A percentile compares a stretch with the other conserved stretches of the same genome.
phyloP scores from a whole-genome alignment of 2,113 vertebrate species.

The Macheiramphus alcinus region DNA sequence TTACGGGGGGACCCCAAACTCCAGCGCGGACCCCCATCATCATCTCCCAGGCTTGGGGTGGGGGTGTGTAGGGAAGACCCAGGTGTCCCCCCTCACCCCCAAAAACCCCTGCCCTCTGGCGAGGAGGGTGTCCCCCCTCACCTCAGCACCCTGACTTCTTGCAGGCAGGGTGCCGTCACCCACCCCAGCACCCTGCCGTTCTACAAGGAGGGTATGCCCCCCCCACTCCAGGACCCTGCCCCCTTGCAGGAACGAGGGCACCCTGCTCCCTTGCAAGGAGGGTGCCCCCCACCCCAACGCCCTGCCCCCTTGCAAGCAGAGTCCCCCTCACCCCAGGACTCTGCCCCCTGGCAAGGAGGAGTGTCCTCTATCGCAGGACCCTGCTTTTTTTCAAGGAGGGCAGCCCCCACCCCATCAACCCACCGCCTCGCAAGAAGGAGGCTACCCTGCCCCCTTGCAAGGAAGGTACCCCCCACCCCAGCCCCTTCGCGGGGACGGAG shows the following conservation, averaged over 20 bases:
- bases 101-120: neutral
- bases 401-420: too few relatives aligned
- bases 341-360: too few relatives aligned
- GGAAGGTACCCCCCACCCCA: too few relatives aligned
- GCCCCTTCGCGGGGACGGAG: too few relatives aligned
- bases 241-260: neutral
- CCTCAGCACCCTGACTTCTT: neutral
- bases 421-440: too few relatives aligned
- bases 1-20: neutral
- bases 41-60: neutral
- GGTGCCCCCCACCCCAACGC: neutral
- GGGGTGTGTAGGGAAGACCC: neutral
- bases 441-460: too few relatives aligned
- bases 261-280: neutral
- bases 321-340: neutral
- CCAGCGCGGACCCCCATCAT: neutral
- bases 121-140: neutral
- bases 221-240: neutral
- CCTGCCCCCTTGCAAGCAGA: neutral
- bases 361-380: too few relatives aligned
- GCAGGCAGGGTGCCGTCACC: neutral
- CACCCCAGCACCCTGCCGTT: neutral
- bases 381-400: too few relatives aligned
- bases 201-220: too few relatives aligned
- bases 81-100: neutral